Evolutionary conservation across 2,113 vertebrate species (phyloP), one percentile per base, ranked within the genome.

Genomic region (Cettia cetti): DNA sequence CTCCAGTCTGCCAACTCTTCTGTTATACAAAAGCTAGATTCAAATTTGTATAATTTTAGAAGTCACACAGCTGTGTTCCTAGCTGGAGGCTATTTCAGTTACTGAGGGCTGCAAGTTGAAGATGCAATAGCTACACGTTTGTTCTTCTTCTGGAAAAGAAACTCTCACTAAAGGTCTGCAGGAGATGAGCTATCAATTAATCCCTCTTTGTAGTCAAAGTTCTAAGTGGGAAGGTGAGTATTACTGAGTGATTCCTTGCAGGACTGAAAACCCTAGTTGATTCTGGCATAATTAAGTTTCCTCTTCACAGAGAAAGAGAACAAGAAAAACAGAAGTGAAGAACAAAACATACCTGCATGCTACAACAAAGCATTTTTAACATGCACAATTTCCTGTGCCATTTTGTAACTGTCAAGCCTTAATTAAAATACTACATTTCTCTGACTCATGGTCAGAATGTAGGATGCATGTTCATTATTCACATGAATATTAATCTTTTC

Each of bases 391-490:
- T 89, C 74, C 37, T 81, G 22, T 91, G 88, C 76, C 72, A 94
- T 94, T 95, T 93, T 75, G 13, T 92, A 89, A 70, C 90, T 83
- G 82, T 89, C 68, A 94, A 90, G 40, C 68, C 82, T 93, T 93
- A 94, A 96, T 96, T 96, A 96, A 96, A 94, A 89, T 88, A 95
- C 72, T 85, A 90, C 27, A 83, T 90, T 88, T 94, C 59, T 95
- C 82, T 97, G 96, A 97, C 85, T 97, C 94, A 96, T 14, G 71
- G 88, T 93, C 79, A 90, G 79, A 56, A 94, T 96, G 96, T 93
- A 94, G 95, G 93, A 94, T 94, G 88, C 44, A 75, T 83, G 82
- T 80, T 88, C 40, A 92, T 90, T 96, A 90, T 92, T 97, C 94
- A 95, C 37, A 95, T 75, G 52, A 96, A 94, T 93, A 95, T 83